Conservation (phyloP, 2,113 vertebrate genomes). For the Argyrosomus japonicus region DNA sequence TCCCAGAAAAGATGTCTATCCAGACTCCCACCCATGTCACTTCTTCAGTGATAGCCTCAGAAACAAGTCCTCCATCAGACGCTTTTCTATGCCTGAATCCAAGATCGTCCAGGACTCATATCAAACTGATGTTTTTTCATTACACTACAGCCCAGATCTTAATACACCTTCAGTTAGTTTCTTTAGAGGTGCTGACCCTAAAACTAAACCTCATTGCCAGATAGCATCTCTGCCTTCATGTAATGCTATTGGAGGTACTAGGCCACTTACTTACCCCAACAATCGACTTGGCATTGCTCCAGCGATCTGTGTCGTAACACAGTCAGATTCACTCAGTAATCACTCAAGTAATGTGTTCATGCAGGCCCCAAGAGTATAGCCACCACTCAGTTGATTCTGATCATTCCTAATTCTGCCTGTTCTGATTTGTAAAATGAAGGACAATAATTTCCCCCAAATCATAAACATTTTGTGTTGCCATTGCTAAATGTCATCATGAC, state of each 20-base stretch:
- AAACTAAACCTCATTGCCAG: background rate
- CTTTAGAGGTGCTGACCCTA: background rate
- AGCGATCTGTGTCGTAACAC: background rate
- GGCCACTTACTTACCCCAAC: conserved; percentile 41
- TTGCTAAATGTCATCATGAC: background rate
- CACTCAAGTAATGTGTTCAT: conserved; percentile 40
- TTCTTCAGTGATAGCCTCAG: background rate
- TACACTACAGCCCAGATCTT: background rate
- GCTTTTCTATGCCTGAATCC: conserved; percentile 37
- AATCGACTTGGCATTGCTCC: background rate
- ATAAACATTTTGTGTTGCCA: background rate
- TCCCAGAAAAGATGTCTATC: conserved; percentile 59
- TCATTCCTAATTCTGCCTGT: background rate
- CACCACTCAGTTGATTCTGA: background rate
- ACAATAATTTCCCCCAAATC: background rate
- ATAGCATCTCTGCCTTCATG: background rate
- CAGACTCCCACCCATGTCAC: conserved; percentile 23
- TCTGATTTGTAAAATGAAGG: background rate
- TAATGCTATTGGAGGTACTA: background rate
- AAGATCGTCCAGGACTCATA: conserved; percentile 26
- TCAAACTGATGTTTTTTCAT: conserved; percentile 19
- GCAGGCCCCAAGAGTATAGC: conserved; percentile 34
- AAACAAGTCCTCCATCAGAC: conserved; percentile 6
- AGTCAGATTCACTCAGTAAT: background rate
- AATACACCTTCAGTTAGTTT: background rate